phyloP scores from a whole-genome alignment of 1,140 invertebrate species.

The Asbolus verrucosus region DNA sequence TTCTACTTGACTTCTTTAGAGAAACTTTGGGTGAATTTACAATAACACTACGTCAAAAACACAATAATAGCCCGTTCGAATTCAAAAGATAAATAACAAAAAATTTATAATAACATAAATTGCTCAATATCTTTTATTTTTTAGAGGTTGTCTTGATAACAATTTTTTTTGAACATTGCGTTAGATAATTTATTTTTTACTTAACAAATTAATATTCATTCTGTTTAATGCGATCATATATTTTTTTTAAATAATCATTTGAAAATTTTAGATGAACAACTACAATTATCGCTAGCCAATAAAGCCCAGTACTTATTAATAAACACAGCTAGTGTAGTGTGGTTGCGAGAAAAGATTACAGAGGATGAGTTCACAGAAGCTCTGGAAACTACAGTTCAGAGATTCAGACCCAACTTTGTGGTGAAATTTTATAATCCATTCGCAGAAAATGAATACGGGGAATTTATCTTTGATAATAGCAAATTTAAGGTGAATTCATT shows the following conservation, averaged over 20 bases:
- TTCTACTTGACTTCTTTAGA: too few relatives aligned
- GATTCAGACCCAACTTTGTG: conserved; percentile 79
- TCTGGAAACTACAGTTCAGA: conserved; percentile 70
- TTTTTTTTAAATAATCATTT: not conserved
- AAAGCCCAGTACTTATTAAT: conserved; percentile 90
- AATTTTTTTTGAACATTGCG: too few relatives aligned
- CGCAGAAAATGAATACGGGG: conserved; percentile 81
- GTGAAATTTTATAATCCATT: conserved; percentile 74
- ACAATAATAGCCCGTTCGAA: too few relatives aligned
- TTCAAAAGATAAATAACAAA: too few relatives aligned
- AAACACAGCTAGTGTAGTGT: conserved; percentile 79
- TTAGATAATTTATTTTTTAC: too few relatives aligned
- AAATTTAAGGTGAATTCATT: conserved; percentile 72
- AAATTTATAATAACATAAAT: too few relatives aligned
- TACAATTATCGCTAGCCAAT: conserved; percentile 81
- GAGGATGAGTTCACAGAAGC: conserved; percentile 67
- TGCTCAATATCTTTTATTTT: too few relatives aligned
- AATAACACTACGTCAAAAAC: too few relatives aligned
- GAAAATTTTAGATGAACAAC: conserved; percentile 63
- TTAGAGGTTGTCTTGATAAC: too few relatives aligned
- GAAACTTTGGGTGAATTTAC: too few relatives aligned
- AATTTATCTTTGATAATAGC: conserved; percentile 76
- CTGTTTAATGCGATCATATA: not conserved
- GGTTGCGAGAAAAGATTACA: conserved; percentile 73
- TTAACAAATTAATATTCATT: too few relatives aligned